Evolutionary conservation across 2,113 vertebrate species (phyloP).

Genomic region (Ochotona princeps): DNA sequence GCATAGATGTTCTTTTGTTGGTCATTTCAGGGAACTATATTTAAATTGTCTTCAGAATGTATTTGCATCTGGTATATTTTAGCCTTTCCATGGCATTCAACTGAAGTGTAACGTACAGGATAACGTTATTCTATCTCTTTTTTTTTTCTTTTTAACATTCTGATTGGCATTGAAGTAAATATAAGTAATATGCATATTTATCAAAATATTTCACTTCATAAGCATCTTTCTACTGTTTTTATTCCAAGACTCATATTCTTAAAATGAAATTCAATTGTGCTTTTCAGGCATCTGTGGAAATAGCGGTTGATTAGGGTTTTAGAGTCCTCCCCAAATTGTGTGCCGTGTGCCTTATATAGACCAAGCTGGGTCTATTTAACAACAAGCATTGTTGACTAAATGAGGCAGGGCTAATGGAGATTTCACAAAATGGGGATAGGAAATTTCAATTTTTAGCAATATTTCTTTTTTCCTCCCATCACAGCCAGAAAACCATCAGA

Average conservation of each 20-base stretch:
- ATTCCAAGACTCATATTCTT: background rate
- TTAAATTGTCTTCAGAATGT: background rate
- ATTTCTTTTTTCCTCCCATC: slow-evolving; percentile 49
- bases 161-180: background rate
- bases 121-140: background rate
- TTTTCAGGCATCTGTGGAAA: slow-evolving; percentile 33
- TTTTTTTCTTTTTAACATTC: background rate
- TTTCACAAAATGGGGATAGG: slow-evolving; percentile 57
- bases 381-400: slow-evolving; percentile 64
- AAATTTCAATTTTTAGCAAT: slow-evolving; percentile 58
- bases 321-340: background rate
- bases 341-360: slow-evolving; percentile 54
- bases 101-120: background rate
- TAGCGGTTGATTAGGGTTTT: slow-evolving; percentile 11
- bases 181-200: slow-evolving; percentile 10
- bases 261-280: slow-evolving; percentile 16
- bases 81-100: background rate
- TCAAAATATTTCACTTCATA: background rate
- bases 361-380: slow-evolving; percentile 52
- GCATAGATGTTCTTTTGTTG: background rate
- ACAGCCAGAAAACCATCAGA: slow-evolving; percentile 49
- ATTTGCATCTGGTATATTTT: background rate
- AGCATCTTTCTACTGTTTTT: background rate
- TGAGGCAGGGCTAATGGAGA: slow-evolving; percentile 54
- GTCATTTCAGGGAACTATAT: background rate